Base-by-base conservation (phyloP, 2,888 invertebrate genomes). In the Tanaodytes sp. region DNA sequence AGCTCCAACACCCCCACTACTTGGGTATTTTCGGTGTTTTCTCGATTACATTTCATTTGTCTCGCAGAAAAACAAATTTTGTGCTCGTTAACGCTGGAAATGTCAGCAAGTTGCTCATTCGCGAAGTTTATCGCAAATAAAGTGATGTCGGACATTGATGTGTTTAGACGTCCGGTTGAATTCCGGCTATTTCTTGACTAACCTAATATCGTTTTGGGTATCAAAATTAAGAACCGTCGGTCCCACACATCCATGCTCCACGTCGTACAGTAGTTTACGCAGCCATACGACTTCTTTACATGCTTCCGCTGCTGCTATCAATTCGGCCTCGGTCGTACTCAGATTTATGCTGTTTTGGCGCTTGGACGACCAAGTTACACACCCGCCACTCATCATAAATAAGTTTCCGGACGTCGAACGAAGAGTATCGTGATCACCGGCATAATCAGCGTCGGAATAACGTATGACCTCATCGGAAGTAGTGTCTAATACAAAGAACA, bases 321-420 rank as follows among this genome's bases (percentile, higher is more conserved):
- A 76, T 37, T 81, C 77, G 1, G 78, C 77, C 43, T 79, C 79
- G 0, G 75, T 75, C 1, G 52, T 52, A 14, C 52, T 62, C 16
- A 52, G 16, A 16, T 46, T 62, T 2, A 62, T 45, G 16, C 4
- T 43, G 18, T 12, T 2, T 45, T 61, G 61, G 15, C 51, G 16
- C 8, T 30, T 51, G 8, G 51, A 61, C 16, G 61, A 61, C 61
- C 61, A 61, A 11, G 61, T 23, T 2, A 59, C 40, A 18, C 49
- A 59, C 6, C 51, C 36, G 12, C 43, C 49, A 39, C 36, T 49
- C 42, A 51, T 33, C 33, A 59, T 19, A 31, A 58, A 72, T 1
- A 72, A 36, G 39, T 72, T 71, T 1, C 76, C 77, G 14, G 74
- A 73, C 1, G 74, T 76, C 11, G 77, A 78, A 39, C 61, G 55